Percentiles rank a stretch among this genome's conserved stretches.
phyloP scores from a whole-genome alignment of 2,113 vertebrate genomes.

The Entosphenus tridentatus region DNA sequence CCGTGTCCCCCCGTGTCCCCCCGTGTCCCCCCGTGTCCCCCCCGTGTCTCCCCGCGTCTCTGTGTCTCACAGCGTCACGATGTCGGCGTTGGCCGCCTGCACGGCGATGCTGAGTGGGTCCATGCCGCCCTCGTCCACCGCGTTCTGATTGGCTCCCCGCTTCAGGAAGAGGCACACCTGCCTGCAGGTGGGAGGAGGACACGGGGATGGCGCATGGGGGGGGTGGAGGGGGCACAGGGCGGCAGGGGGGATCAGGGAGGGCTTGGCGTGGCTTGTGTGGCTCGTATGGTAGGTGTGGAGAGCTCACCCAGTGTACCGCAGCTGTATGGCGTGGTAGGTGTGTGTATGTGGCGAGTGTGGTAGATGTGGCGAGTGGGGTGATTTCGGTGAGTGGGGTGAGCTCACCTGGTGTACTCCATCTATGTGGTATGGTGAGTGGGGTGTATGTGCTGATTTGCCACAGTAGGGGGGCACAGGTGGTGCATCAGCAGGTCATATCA shows the following conservation, averaged over 20 bases:
- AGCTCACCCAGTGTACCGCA: background rate
- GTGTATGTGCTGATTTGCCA: no score
- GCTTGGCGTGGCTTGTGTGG: background rate
- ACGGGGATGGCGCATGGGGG: background rate
- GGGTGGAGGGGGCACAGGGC: no score
- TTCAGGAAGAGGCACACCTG: constrained; percentile 93
- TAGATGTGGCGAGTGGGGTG: no score
- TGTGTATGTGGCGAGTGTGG: background rate
- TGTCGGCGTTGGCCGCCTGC: constrained; percentile 78
- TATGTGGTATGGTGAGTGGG: constrained; percentile 70
- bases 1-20: no score
- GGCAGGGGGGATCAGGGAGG: background rate
- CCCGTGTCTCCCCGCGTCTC: no score
- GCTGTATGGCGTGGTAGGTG: background rate
- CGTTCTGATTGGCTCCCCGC: constrained; percentile 59
- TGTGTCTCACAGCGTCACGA: constrained; percentile 65
- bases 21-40: no score
- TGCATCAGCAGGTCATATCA: no score
- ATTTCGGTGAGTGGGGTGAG: background rate
- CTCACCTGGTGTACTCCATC: constrained; percentile 72
- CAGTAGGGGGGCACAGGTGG: no score
- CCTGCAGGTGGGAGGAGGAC: constrained; percentile 20
- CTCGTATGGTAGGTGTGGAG: background rate
- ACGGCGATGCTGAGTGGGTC: constrained; percentile 76
- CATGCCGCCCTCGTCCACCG: constrained; percentile 51